Base-by-base conservation (phyloP, 1,140 invertebrate species). In the Procambarus virginalis region DNA sequence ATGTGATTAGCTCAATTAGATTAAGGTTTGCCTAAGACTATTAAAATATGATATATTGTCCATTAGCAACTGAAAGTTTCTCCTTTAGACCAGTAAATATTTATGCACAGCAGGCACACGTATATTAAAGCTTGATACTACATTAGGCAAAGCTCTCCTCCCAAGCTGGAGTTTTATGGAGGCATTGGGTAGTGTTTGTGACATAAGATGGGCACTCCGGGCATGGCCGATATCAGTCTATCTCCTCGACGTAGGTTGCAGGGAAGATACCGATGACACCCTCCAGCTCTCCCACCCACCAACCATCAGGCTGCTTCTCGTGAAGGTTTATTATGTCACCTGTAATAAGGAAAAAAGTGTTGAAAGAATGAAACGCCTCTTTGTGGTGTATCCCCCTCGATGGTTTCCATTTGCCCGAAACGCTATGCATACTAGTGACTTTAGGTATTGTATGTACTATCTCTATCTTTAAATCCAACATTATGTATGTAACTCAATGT, bases 201-300 rank as follows among this genome's bases (percentile, higher is more conserved):
- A 78, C 58, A 81, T 17, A 22, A 8, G 58, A 17, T 22, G 46
- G 46, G 85, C 86, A 87, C 60, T 64, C 58, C 78, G 79, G 48
- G 86, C 60, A 68, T 70, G 60, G 82, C 82, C 80, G 84, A 22
- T 60, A 91, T 92, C 89, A 92, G 86, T 92, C 91, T 8, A 95
- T 93, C 92, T 95, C 95, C 95, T 98, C 96, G 3, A 98, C 98
- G 93, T 98, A 99, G 5, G 97, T 98, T 2, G 97, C 97, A 1
- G 98, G 98, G 93, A 99, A 98, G 91, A 98, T 98, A 49, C 98
- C 98, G 81, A 97, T 96, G 84, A 95, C 95, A 51, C 97, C 97
- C 89, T 97, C 96, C 76, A 98, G 95, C 92, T 98, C 97, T 12
- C 98, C 98, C 81, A 98, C 96, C 98, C 98, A 99, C 98, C 98